These are phyloP conservation scores for Zaprionus kolodkinae DNA, from an alignment of 1,140 invertebrate species.

Conservation along the genomic window DNA sequence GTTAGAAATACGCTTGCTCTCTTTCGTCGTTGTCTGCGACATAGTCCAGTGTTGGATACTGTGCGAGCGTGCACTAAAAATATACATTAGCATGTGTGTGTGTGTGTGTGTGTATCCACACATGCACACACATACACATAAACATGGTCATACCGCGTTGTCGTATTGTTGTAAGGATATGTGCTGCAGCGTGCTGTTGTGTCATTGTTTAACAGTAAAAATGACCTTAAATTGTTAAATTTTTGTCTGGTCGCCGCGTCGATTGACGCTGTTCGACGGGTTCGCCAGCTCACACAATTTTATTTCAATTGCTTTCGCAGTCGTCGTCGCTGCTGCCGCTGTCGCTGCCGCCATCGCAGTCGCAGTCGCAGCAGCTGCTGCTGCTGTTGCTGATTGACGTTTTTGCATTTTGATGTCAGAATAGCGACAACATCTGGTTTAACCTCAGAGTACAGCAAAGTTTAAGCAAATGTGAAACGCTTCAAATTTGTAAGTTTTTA, in stretches of 20 bases:
- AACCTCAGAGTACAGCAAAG: conserved; percentile 27
- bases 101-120: conserved; percentile 1
- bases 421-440: conserved; percentile 15
- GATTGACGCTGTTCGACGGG: conserved; percentile 18
- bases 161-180: conserved; percentile 56
- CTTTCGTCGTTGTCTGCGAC: conserved; percentile 31
- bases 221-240: conserved; percentile 82
- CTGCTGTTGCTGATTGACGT: background rate
- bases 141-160: too few species aligned
- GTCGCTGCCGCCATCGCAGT: conserved; percentile 1
- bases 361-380: background rate
- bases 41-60: conserved; percentile 47
- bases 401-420: conserved; percentile 27
- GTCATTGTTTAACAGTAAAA: conserved; percentile 81
- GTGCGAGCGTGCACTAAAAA: conserved; percentile 59
- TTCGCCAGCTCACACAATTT: conserved; percentile 18
- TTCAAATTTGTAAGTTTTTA: background rate
- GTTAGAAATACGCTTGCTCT: background rate
- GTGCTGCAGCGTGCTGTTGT: conserved; percentile 41
- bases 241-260: conserved; percentile 62
- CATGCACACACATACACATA: background rate
- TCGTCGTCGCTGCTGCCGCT: conserved; percentile 3
- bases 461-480: background rate
- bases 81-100: conserved; percentile 57
- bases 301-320: conserved; percentile 27